Base-by-base conservation (phyloP, 2,797 vertebrate species). In the Prunella strophiata region DNA sequence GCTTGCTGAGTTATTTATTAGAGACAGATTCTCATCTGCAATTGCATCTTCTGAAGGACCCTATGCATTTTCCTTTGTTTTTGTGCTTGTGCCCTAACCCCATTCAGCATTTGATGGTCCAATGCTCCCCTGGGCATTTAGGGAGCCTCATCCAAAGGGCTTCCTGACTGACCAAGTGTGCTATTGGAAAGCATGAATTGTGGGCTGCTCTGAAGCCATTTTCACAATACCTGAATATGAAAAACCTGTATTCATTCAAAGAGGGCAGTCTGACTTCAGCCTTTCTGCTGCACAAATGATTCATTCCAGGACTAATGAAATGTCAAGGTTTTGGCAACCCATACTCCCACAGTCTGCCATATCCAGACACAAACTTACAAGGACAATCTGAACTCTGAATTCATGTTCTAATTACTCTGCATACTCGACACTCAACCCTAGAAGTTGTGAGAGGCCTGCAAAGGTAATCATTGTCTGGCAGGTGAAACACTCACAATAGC, bases 271-370 rank as follows among this genome's bases (percentile, higher is more conserved):
- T 90, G 85, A 94, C 90, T 96, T 84, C 73, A 90, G 80, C 43
- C 43, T 82, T 73, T 87, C 76, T 93, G 85, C 40, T 70, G 51
- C 5, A 4, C 43, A 93, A 94, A 91, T 91, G 77, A 94, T 81
- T 96, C 88, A 93, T 93, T 84, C 73, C 30, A 79, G 71, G 51
- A 78, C 80, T 93, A 94, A 94, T 72, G 79, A 90, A 94, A 91
- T 13, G 8, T 91, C 85, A 86, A 76, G 72, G 61, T 83, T 92
- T 83, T 77, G 68, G 50, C 85, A 89, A 59, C 50, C 72, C 29
- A 55, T 84, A 86, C 76, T 91, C 85, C 90, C 59, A 93, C 88
- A 85, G 13, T 38, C 47, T 91, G 43, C 51, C 59, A 66, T 78
- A 91, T 34, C 68, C 80, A 92, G 84, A 17, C 58, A 50, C 50